phyloP scores from a whole-genome alignment of 2,888 invertebrate genomes.

The Podabrus alpinus region DNA sequence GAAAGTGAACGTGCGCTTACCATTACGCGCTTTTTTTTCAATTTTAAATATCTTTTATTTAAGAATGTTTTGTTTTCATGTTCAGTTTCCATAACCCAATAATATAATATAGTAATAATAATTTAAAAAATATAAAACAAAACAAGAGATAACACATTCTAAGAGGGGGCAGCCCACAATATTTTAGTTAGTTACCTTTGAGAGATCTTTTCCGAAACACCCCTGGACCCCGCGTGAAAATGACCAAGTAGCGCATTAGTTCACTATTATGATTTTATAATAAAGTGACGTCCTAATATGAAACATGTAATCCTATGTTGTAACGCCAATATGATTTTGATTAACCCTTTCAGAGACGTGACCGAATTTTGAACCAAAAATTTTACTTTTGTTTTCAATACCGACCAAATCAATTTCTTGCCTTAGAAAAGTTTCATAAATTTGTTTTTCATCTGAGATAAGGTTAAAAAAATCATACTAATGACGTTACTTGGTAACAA shows the following conservation, averaged over 20 bases:
- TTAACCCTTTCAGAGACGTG: background rate
- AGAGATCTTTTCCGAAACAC: conserved; percentile 96
- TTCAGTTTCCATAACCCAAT: conserved; percentile 49
- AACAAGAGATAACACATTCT: conserved; percentile 54
- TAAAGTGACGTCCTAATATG: conserved; percentile 20
- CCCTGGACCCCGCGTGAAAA: conserved; percentile 72
- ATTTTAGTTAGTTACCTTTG: conserved; percentile 80
- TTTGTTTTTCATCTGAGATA: background rate
- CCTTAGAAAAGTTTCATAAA: too few relatives aligned
- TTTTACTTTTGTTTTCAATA: background rate
- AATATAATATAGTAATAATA: conserved; percentile 32
- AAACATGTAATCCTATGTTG: conserved; percentile 11
- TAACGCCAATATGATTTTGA: conserved; percentile 35
- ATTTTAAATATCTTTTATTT: conserved; percentile 7
- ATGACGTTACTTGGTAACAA: conserved; percentile 31
- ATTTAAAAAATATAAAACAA: conserved; percentile 40
- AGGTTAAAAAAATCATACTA: background rate
- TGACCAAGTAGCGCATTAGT: conserved; percentile 57
- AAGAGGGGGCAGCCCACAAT: conserved; percentile 58
- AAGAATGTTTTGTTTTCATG: too few relatives aligned
- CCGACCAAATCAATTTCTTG: background rate
- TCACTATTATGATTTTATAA: conserved; percentile 27
- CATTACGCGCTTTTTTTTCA: background rate
- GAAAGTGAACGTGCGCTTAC: conserved; percentile 14
- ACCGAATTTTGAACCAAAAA: background rate